These are phyloP conservation scores for Chelonia mydas DNA, from an alignment of 2,797 vertebrate species.

Conservation along the genomic window DNA sequence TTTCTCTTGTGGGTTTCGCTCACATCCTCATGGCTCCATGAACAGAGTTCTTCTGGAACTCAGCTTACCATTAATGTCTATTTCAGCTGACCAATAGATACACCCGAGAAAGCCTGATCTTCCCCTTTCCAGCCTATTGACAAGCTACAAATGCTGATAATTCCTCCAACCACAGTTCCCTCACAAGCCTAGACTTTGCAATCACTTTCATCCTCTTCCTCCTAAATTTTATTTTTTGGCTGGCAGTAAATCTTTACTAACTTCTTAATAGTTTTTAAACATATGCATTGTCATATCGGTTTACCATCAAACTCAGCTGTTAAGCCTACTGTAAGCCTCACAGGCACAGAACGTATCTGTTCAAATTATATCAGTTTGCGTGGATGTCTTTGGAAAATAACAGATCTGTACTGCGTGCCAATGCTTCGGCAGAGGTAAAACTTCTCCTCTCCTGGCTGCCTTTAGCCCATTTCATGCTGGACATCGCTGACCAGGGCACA, in stretches of 20 bases:
- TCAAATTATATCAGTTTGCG: background rate
- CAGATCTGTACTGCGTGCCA: background rate
- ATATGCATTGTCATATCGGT: background rate
- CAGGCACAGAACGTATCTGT: background rate
- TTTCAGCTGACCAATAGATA: background rate
- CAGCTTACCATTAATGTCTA: fast-evolving
- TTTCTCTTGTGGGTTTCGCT: background rate
- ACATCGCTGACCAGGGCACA: background rate
- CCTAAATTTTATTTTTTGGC: background rate
- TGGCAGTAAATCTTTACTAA: background rate
- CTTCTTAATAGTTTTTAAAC: background rate
- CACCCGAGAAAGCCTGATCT: background rate
- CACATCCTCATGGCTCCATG: background rate
- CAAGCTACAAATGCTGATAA: fast-evolving
- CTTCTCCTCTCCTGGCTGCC: background rate
- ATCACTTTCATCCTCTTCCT: background rate
- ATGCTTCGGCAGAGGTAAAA: background rate
- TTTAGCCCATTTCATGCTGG: background rate
- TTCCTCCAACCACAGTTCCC: fast-evolving
- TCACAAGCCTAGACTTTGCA: fast-evolving
- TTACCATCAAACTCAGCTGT: background rate
- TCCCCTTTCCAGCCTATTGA: background rate
- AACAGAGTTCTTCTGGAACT: background rate
- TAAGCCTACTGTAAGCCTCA: background rate
- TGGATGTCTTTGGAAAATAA: background rate